Evolutionary conservation across 1,140 invertebrate genomes (phyloP).

Genomic region (Neodiprion lecontei): DNA sequence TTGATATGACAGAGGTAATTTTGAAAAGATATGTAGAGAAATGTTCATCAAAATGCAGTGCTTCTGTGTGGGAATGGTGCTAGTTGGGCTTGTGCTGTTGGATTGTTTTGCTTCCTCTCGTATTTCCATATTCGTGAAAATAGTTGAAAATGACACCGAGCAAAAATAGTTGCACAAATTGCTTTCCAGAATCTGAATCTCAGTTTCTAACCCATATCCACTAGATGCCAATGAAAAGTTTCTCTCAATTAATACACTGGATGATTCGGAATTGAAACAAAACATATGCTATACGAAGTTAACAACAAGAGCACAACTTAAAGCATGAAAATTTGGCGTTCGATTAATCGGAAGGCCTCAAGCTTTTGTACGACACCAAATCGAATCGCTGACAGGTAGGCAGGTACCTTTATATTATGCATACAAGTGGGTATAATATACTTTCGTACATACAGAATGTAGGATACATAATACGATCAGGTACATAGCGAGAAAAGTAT

Average conservation of each 20-base stretch:
- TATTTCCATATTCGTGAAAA: background rate
- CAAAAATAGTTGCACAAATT: background rate
- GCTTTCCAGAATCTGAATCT: background rate
- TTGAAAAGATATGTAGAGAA: background rate
- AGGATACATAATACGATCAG: no score
- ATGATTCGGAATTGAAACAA: background rate
- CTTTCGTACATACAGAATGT: no score
- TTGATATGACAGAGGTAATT: background rate
- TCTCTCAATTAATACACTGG: background rate
- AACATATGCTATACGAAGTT: no score
- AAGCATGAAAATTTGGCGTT: no score
- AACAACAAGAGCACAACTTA: no score
- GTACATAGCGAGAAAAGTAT: no score
- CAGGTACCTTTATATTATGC: no score
- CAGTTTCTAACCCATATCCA: background rate
- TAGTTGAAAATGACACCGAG: background rate
- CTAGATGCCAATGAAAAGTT: background rate
- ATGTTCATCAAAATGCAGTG: constrained; percentile 3
- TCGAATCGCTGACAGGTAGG: no score
- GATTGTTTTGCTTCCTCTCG: background rate
- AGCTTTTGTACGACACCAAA: no score
- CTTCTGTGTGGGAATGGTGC: background rate
- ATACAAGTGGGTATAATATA: no score
- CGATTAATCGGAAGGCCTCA: no score
- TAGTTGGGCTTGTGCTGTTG: background rate